Conservation (phyloP, 2,797 vertebrate genomes). For the Leucoraja ocellata region DNA sequence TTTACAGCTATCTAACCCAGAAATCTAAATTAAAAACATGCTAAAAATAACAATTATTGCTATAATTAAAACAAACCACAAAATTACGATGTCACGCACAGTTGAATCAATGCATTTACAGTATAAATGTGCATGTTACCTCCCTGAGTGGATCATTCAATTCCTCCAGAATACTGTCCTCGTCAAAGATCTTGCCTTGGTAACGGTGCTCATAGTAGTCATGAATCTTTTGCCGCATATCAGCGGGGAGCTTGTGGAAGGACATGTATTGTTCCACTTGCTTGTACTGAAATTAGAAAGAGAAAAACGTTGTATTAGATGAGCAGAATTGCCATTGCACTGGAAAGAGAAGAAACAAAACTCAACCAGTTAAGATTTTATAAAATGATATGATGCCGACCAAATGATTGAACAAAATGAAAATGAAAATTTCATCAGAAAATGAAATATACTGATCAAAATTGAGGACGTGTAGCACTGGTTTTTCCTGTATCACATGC, state of each 20-base stretch:
- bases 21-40: background rate
- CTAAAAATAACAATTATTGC: background rate
- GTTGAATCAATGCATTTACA: background rate
- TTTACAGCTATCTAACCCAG: background rate
- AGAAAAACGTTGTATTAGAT: background rate
- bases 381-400: background rate
- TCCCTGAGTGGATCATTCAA: slow-evolving; percentile 95
- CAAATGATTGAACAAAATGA: background rate
- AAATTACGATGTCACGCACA: background rate
- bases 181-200: slow-evolving; percentile 97
- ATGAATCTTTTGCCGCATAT: slow-evolving; percentile 97
- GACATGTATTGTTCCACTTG: slow-evolving; percentile 99
- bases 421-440: too few relatives aligned
- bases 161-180: slow-evolving; percentile 93
- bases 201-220: slow-evolving; percentile 97
- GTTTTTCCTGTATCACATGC: too few relatives aligned
- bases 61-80: background rate
- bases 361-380: background rate
- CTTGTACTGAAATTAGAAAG: slow-evolving; percentile 72
- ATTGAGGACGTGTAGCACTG: too few relatives aligned
- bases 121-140: slow-evolving; percentile 60
- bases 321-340: background rate
- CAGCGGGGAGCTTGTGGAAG: slow-evolving; percentile 96
- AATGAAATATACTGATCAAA: background rate
- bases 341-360: background rate